phyloP scores from a whole-genome alignment of 2,113 vertebrate genomes.

The Damaliscus lunatus region DNA sequence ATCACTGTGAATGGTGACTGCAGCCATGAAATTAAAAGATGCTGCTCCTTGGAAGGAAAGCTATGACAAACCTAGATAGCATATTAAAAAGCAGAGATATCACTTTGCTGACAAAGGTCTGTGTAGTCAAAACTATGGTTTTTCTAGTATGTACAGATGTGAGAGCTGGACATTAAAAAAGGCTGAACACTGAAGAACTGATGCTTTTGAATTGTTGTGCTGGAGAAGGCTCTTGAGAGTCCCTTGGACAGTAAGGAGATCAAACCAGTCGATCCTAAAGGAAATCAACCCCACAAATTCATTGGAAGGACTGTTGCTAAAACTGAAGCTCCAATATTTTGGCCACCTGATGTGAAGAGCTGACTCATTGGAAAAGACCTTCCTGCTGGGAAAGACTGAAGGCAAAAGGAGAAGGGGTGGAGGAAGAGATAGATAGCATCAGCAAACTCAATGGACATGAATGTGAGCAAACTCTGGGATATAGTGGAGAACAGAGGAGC shows the following conservation, averaged over 20 bases:
- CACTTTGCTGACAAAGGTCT: background rate
- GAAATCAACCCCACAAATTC: background rate
- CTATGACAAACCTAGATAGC: background rate
- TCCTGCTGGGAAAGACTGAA: background rate
- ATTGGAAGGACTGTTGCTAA: background rate
- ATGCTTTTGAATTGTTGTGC: background rate
- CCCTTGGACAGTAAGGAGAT: background rate
- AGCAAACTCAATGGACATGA: background rate
- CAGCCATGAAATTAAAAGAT: background rate
- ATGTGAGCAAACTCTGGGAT: background rate
- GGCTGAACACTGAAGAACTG: background rate
- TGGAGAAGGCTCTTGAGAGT: background rate
- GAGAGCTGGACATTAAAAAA: background rate
- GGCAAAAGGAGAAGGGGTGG: background rate
- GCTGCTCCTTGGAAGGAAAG: background rate
- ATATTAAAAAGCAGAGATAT: background rate
- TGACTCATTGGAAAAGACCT: background rate
- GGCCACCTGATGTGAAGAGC: background rate
- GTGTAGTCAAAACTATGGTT: background rate
- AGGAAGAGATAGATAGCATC: background rate
- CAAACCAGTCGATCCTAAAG: background rate
- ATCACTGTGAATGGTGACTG: background rate
- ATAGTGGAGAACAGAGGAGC: background rate
- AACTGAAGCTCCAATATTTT: background rate
- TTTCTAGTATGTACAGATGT: background rate